A percentile compares a stretch with the other conserved stretches of the same genome.
Evolutionary conservation across 1,140 invertebrate species (phyloP).

Genomic region (Tetramorium alpestre): DNA sequence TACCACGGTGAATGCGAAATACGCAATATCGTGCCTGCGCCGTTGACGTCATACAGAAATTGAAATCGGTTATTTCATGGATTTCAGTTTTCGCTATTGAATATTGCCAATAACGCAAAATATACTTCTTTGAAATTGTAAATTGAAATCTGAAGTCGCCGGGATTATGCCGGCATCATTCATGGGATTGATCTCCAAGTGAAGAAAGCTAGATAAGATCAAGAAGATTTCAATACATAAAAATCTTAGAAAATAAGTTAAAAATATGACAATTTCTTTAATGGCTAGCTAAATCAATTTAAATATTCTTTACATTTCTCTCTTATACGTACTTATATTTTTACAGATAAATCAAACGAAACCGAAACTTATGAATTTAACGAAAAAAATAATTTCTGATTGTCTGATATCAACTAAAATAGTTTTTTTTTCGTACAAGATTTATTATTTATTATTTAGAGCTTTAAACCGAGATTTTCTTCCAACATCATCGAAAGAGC

Average conservation of each 20-base stretch:
- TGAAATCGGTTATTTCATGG: neutral
- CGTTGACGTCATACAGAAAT: conserved; percentile 15
- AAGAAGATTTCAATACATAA: neutral
- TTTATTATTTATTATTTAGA: neutral
- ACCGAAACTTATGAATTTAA: neutral
- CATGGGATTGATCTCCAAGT: neutral
- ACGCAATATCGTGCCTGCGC: neutral
- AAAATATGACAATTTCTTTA: neutral
- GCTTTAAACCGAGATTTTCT: neutral
- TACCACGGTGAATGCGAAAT: conserved; percentile 10
- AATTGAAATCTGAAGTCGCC: neutral
- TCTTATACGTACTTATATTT: neutral
- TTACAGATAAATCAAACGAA: neutral
- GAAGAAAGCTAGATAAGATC: neutral
- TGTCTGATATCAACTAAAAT: neutral
- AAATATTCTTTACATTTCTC: neutral
- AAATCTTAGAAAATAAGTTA: neutral
- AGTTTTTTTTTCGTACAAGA: neutral
- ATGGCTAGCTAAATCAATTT: neutral
- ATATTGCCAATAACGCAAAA: neutral
- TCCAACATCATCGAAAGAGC: neutral
- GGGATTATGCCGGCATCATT: neutral
- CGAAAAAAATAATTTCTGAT: neutral
- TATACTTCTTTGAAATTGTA: neutral
- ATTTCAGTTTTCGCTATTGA: neutral